Evolutionary conservation across 2,113 vertebrate genomes (phyloP).

Genomic region (Cottus gobio): DNA sequence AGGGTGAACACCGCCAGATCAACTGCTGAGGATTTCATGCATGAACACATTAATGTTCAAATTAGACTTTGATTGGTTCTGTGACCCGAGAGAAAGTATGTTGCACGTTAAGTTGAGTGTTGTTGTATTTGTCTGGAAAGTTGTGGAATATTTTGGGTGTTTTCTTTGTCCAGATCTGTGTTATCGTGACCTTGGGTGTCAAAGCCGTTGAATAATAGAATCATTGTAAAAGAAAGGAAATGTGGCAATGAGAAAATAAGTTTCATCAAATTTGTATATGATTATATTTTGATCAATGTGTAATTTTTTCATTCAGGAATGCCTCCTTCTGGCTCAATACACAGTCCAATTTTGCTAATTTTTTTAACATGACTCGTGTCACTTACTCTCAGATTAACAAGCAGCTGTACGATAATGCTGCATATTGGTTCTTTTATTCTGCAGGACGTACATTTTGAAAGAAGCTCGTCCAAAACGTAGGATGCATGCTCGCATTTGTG

Average conservation of each 20-base stretch:
- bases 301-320: not conserved
- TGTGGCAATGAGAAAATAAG: not conserved
- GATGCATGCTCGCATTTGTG: not conserved
- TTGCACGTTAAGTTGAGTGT: not conserved
- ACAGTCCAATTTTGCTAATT: not conserved
- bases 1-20: slow-evolving; percentile 43
- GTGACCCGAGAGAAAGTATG: not conserved
- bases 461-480: slow-evolving; percentile 52
- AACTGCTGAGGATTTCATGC: slow-evolving; percentile 18
- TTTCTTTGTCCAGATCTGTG: not conserved
- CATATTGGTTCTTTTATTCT: not conserved
- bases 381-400: not conserved
- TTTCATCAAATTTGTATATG: not conserved
- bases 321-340: slow-evolving; percentile 4
- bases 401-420: not conserved
- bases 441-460: not conserved
- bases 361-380: not conserved
- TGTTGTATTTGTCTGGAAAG: not conserved
- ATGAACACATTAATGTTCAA: slow-evolving; percentile 28
- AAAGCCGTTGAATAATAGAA: not conserved
- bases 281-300: not conserved
- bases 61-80: not conserved
- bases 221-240: not conserved
- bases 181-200: not conserved
- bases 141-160: too few relatives aligned